These are phyloP conservation scores for Phalera bucephala DNA, from an alignment of 2,888 invertebrate genomes.

Conservation along the genomic window DNA sequence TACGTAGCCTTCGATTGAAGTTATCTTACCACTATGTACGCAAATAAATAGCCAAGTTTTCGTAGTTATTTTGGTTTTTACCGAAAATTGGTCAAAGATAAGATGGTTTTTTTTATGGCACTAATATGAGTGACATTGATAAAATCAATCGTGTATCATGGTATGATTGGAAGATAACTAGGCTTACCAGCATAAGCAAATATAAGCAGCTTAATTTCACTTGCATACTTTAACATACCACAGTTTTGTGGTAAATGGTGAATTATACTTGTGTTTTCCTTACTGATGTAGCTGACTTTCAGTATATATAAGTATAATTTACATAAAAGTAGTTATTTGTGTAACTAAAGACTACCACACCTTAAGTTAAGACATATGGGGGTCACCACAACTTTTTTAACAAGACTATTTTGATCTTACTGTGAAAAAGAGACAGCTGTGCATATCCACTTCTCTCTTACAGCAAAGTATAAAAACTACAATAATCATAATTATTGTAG, in stretches of 20 bases:
- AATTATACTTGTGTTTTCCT: no score
- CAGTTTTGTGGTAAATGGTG: no score
- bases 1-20: background rate
- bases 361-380: no score
- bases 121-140: slow-evolving; percentile 9
- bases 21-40: background rate
- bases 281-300: no score
- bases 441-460: no score
- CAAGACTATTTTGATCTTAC: no score
- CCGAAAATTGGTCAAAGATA: slow-evolving; percentile 4
- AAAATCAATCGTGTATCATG: slow-evolving; percentile 9
- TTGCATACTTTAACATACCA: no score
- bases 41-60: slow-evolving; percentile 10
- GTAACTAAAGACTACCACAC: background rate
- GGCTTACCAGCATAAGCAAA: background rate
- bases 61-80: slow-evolving; percentile 10
- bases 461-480: no score
- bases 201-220: no score
- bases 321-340: background rate
- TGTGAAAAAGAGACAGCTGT: no score
- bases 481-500: no score
- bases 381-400: no score
- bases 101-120: slow-evolving; percentile 8
- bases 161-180: background rate
- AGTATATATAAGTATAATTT: background rate